These are phyloP conservation scores for Aselliscus stoliczkanus DNA, from an alignment of 2,797 vertebrate genomes.

Conservation along the genomic window DNA sequence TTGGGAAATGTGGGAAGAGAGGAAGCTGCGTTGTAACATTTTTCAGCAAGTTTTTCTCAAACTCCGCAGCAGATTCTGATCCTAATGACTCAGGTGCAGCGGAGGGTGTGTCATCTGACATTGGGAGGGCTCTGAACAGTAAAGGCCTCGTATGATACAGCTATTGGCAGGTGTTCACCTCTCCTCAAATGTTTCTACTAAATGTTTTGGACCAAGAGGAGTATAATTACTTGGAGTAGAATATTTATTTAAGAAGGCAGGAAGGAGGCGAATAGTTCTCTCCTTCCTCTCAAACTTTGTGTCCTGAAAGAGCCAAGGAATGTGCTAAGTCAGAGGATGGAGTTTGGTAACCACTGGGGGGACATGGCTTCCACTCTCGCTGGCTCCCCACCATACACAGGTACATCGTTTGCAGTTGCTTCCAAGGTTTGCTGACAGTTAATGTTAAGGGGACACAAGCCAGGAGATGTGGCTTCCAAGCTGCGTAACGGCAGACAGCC, in stretches of 20 bases:
- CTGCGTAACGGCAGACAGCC: background rate
- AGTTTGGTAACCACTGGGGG: background rate
- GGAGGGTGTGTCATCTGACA: background rate
- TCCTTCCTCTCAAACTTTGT: background rate
- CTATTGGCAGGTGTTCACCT: background rate
- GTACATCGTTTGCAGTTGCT: background rate
- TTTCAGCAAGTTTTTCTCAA: constrained; percentile 11
- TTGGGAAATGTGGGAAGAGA: background rate
- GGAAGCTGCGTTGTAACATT: background rate
- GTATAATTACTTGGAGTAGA: background rate
- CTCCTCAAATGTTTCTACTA: background rate
- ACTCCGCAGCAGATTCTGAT: background rate
- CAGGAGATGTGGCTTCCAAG: background rate
- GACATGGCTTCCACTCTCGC: rapidly evolving
- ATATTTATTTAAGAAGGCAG: constrained; percentile 19
- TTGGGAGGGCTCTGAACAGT: background rate
- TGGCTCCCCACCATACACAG: background rate
- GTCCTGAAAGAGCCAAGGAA: background rate
- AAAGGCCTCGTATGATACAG: background rate
- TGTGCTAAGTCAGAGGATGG: background rate
- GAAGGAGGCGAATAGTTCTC: background rate
- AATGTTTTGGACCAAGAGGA: background rate
- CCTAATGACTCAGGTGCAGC: background rate
- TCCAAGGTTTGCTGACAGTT: constrained; percentile 7
- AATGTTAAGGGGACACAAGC: background rate